A percentile compares a stretch with the other conserved stretches of the same genome.
These are phyloP conservation scores for Sturnus vulgaris DNA, from an alignment of 2,113 vertebrate genomes.

Conservation along the genomic window DNA sequence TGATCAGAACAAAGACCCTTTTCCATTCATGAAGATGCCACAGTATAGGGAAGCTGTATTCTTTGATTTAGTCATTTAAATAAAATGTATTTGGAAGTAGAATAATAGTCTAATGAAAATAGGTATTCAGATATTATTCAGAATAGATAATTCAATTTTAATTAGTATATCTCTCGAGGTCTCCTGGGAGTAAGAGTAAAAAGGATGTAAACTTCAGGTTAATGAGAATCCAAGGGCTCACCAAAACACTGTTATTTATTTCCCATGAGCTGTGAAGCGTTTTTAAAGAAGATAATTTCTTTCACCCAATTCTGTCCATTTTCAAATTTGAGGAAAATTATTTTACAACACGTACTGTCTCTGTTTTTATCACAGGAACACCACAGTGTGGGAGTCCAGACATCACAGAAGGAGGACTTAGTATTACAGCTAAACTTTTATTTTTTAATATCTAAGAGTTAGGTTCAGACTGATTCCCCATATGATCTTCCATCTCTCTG, in stretches of 20 bases:
- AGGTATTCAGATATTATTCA: not conserved
- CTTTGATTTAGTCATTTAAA: not conserved
- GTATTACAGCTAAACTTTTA: not conserved
- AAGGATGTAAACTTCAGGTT: not conserved
- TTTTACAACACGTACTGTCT: accelerated
- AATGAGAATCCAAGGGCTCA: not conserved
- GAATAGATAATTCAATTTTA: not conserved
- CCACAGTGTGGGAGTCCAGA: not conserved
- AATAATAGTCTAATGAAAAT: not conserved
- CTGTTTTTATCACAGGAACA: not conserved
- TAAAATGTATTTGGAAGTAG: not conserved
- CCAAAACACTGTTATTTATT: not conserved
- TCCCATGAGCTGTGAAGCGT: not conserved
- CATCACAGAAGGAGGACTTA: not conserved
- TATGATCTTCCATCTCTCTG: not conserved
- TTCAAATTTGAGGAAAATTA: not conserved
- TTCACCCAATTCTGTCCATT: not conserved
- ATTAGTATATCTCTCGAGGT: not conserved
- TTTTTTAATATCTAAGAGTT: not conserved
- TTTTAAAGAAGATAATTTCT: not conserved
- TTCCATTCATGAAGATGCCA: not conserved
- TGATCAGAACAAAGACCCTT: not conserved
- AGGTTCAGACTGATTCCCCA: not conserved
- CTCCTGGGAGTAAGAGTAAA: not conserved
- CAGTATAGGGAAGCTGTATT: not conserved